Base-by-base conservation (phyloP, 2,797 vertebrate species). In the Pangasius larnaudii region DNA sequence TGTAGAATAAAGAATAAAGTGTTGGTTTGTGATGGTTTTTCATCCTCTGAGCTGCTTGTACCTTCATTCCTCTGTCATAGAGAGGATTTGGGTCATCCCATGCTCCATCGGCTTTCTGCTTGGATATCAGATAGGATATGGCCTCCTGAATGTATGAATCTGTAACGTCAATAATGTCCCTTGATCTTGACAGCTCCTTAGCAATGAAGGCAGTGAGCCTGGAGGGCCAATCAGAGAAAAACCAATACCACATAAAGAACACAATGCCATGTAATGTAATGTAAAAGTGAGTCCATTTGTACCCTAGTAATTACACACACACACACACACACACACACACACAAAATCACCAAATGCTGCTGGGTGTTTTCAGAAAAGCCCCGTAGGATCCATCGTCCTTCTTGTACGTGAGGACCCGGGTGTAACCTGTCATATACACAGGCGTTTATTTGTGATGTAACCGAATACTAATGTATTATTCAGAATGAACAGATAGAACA, bases 121-220 rank as follows among this genome's bases (percentile, higher is more conserved):
- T 92, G 42, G 87, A 80, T 79, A 94, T 83, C 85, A 96, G 87
- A 84, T 96, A 96, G 75, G 91, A 91, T 89, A 96, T 81, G 0
- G 95, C 94, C 33, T 90, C 91, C 33, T 0, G 79, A 84, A 96
- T 93, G 83, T 94, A 92, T 19, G 11, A 87, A 7, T 94, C 91
- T 58, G 92, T 88, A 30, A 96, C 30, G 1, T 0, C 6, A 36
- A 95, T 92, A 67, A 95, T 89, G 14, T 79, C 61, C 86, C 85
- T 90, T 58, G 87, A 74, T 49, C 91, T 93, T 27, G 91, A 91
- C 81, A 96, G 92, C n/a, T 95, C 95, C 91, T 95, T 96, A 27
- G 94, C 94, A 90, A 96, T 93, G 88, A 95, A 96, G 2, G 95
- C 95, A n/a, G 95, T 96, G 85, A 96, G 89, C 95, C 95, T 96